Base-by-base conservation (phyloP, 2,888 invertebrate species). In the Temnothorax rugatulus region DNA sequence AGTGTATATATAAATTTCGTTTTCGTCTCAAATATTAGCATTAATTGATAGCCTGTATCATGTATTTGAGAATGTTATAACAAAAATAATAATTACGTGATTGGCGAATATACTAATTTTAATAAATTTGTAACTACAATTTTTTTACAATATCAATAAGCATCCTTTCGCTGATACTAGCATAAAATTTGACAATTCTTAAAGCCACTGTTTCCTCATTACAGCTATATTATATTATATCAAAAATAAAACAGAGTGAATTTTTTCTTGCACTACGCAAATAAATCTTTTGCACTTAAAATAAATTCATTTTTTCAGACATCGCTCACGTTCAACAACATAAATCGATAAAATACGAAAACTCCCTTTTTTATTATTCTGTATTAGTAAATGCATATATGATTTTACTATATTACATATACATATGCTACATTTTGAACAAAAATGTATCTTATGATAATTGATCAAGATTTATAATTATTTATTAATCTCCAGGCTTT, bases 1-100 rank as follows among this genome's bases (percentile, higher is more conserved):
- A 75, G 75, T 75, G 63, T 75, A 75, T 75, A 59, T 74, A 47
- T 59, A 59, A 75, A 75, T 77, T 76, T 66, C 21, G 41, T 77
- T 13, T 75, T 11, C 11, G 3, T 66, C 66, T 66, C 66, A 54
- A 69, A 77, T 77, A 68, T 57, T n/a, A 77, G 11, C 15, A 41
- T 69, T n/a, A 13, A 74, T 61, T 74, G 59, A 81, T 75, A 59
- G 41, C 59, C 50, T 47, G 50, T 61, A 81, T 77, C 68, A 75
- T 68, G n/a, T 54, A 47, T 59, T 66, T 63, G 25, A 52, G 29
- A 69, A 69, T 59, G 41, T 75, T 13, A 52, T 54, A 66, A 76
- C 38, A 66, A 66, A 77, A 66, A 57, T 66, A 64, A 57, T 82
- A 25, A 66, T 82, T 57, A 21, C 38, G 15, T 25, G 13, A 77